Evolutionary conservation across 2,113 vertebrate genomes (phyloP), one percentile per base, ranked within the genome.

Genomic region (Machaerirhynchus nigripectus): DNA sequence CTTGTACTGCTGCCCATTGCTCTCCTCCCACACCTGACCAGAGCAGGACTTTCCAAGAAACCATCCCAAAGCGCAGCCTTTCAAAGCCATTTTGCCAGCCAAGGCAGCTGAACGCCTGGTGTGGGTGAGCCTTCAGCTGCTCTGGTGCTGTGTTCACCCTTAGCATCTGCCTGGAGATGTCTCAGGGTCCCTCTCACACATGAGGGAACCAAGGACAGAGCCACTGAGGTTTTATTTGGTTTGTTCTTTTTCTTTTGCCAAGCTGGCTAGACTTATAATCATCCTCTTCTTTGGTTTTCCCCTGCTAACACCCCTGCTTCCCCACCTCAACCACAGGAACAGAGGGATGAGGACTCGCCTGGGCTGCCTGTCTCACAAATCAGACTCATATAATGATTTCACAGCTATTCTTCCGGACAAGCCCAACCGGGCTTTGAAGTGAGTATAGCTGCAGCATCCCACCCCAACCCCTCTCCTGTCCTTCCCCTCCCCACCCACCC

Each of bases 361-460:
- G 80, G 99, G 99, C 83, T 99, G 99, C 97, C 97, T 99, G 94
- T 99, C 99, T 95, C 98, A 99, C 97, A 99, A 99, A 96, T 99
- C 99, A 42, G 99, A 99, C 97, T 99, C 99, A 50, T 99, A 98
- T 97, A 99, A 98, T 37, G 99, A 99, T 96, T 99, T 99, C 97
- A 99, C 99, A 24, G 98, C 99, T 94, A 99, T 99, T 95, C 98
- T 99, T 95, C 98, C 98, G 13, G 99, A 99, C 95, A 99, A 99
- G 90, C 98, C 99, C 40, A 98, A 98, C 95, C 98, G 99, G 40
- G 99, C 98, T 97, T 97, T 99, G 93, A 99, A 99, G 99, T 99
- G 97, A 99, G 99, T 98, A 95, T 27, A 75, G 90, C 87, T 71
- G 64, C 90, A 95, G 91, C 89, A 95, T 87, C 86, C 68, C 83